These are phyloP conservation scores for Leucoma salicis DNA, from an alignment of 2,888 invertebrate genomes.

Conservation along the genomic window DNA sequence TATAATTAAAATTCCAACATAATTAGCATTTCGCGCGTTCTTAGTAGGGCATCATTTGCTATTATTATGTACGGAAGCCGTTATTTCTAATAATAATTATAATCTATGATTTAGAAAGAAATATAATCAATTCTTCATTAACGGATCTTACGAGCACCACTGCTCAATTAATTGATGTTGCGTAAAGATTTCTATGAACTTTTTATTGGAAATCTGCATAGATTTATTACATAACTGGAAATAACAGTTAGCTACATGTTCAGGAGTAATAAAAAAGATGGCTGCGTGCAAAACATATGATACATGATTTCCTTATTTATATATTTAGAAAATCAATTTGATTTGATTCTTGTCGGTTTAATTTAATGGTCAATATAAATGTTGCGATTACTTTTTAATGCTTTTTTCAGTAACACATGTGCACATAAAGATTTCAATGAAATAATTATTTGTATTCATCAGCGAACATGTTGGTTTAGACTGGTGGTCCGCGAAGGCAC, in stretches of 20 bases:
- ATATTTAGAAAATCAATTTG: slow-evolving; percentile 8
- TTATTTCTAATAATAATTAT: background rate
- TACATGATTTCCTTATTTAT: slow-evolving; percentile 30
- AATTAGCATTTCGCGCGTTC: too few relatives aligned
- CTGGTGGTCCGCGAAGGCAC: too few relatives aligned
- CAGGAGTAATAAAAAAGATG: slow-evolving; percentile 17
- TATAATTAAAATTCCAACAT: too few relatives aligned
- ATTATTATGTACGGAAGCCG: too few relatives aligned
- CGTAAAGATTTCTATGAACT: slow-evolving; percentile 26
- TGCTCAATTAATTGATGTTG: slow-evolving; percentile 21
- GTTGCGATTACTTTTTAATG: too few relatives aligned
- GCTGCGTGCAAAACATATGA: slow-evolving; percentile 20
- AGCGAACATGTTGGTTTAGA: too few relatives aligned
- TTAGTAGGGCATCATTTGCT: too few relatives aligned
- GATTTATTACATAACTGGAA: slow-evolving; percentile 31
- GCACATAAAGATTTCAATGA: too few relatives aligned
- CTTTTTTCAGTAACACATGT: too few relatives aligned
- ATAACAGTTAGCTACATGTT: slow-evolving; percentile 28
- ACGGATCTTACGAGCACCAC: slow-evolving; percentile 3
- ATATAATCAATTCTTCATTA: background rate
- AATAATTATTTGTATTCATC: too few relatives aligned
- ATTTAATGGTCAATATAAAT: too few relatives aligned
- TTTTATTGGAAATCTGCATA: slow-evolving; percentile 22
- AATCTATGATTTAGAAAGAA: background rate
- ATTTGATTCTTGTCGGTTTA: slow-evolving; percentile 1